phyloP scores from a whole-genome alignment of 2,113 vertebrate genomes.

The Hipposideros armiger region DNA sequence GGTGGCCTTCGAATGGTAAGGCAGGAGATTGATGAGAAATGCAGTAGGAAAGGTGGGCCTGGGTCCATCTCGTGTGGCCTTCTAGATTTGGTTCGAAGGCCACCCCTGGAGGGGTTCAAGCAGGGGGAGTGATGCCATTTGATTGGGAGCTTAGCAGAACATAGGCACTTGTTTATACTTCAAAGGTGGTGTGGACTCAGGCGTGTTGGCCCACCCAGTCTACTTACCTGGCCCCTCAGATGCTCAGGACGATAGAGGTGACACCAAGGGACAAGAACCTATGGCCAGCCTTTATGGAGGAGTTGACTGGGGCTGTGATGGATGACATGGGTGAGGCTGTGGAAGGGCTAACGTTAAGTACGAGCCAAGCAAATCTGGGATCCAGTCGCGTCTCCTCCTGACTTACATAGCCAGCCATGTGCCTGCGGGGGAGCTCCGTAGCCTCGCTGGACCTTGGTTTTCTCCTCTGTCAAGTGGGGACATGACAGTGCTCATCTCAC shows the following conservation, averaged over 20 bases:
- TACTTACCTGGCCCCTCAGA: background rate
- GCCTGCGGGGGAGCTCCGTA: background rate
- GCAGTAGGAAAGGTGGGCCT: background rate
- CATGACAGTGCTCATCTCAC: background rate
- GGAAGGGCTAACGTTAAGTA: background rate
- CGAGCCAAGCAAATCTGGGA: background rate
- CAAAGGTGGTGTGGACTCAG: background rate
- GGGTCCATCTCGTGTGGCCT: fast-evolving
- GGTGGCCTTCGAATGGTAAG: background rate
- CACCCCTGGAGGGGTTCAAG: fast-evolving
- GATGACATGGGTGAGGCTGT: fast-evolving
- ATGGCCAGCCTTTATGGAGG: background rate
- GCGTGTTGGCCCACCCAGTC: fast-evolving
- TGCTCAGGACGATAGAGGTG: background rate
- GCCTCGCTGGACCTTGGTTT: fast-evolving
- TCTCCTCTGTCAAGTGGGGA: background rate
- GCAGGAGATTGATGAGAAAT: fast-evolving
- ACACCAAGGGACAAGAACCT: background rate
- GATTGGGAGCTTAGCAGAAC: background rate
- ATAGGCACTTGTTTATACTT: background rate
- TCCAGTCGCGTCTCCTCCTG: fast-evolving
- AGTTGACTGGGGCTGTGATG: no score
- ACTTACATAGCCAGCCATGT: background rate
- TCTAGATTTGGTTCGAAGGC: background rate
- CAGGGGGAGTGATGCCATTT: background rate